A percentile compares a stretch with the other conserved stretches of the same genome.
Evolutionary conservation across 2,797 vertebrate species (phyloP).

Genomic region (Cheirogaleus major): DNA sequence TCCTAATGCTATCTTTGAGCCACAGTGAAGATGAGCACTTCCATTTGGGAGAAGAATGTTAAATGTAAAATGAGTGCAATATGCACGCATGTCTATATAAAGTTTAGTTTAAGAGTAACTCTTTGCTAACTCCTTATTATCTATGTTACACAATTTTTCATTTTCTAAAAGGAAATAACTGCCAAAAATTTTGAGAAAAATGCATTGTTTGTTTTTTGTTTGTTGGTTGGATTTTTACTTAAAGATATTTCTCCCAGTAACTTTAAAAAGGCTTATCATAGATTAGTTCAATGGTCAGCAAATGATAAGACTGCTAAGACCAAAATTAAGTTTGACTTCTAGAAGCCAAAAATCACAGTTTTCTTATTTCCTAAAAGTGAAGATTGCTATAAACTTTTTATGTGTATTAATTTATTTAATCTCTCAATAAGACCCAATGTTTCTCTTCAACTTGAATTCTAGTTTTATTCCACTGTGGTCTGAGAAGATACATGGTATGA

Average conservation of each 20-base stretch:
- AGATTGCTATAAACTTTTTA: neutral
- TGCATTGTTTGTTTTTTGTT: neutral
- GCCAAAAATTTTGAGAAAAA: neutral
- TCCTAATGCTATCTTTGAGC: conserved; percentile 31
- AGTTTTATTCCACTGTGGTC: too few relatives aligned
- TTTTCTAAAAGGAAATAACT: neutral
- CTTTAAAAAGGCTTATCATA: neutral
- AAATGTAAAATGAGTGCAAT: conserved; percentile 13
- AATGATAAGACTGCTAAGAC: neutral
- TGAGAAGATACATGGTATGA: too few relatives aligned
- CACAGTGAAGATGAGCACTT: conserved; percentile 26
- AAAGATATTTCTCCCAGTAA: neutral
- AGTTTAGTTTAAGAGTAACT: neutral
- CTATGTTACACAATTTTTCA: neutral
- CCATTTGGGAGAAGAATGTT: conserved; percentile 40
- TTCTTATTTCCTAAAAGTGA: neutral
- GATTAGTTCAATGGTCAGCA: neutral
- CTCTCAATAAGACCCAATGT: neutral
- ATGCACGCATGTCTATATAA: neutral
- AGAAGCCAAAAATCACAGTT: neutral
- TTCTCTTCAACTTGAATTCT: too few relatives aligned
- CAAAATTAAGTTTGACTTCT: neutral
- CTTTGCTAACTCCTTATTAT: neutral
- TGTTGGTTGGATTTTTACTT: neutral
- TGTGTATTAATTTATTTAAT: neutral